Conservation (phyloP, 2,113 vertebrate genomes). For the Ceratotherium simum region DNA sequence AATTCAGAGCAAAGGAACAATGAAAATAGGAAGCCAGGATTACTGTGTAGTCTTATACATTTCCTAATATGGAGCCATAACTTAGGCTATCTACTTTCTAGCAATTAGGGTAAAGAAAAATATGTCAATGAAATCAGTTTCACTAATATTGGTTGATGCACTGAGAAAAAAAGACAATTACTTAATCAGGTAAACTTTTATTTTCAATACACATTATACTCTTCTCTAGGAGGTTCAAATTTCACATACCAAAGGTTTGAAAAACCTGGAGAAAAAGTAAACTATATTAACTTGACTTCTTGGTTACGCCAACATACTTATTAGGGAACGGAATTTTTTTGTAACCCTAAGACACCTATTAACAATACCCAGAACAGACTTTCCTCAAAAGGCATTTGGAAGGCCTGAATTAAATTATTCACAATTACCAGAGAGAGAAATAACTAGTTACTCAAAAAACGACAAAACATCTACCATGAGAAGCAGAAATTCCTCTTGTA, state of each 20-base stretch:
- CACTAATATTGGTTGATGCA: background rate
- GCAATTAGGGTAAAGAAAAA: background rate
- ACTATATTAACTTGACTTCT: background rate
- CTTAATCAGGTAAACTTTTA: background rate
- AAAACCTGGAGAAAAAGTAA: background rate
- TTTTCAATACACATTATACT: background rate
- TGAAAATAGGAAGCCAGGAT: background rate
- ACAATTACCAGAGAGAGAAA: background rate
- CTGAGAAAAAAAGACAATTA: background rate
- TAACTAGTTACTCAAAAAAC: background rate
- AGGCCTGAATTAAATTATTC: background rate
- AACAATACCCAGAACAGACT: background rate
- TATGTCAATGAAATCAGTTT: constrained; percentile 4
- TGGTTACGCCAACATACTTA: background rate
- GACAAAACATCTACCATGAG: background rate
- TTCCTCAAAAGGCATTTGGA: background rate
- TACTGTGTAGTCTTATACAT: background rate
- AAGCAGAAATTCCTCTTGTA: background rate
- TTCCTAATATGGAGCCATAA: background rate
- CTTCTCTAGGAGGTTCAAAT: background rate
- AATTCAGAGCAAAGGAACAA: background rate
- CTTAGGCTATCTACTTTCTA: background rate
- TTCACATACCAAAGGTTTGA: background rate
- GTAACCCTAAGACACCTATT: background rate
- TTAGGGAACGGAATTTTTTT: background rate